Evolutionary conservation across 2,888 invertebrate genomes (phyloP).

Genomic region (Drosophila rubida): DNA sequence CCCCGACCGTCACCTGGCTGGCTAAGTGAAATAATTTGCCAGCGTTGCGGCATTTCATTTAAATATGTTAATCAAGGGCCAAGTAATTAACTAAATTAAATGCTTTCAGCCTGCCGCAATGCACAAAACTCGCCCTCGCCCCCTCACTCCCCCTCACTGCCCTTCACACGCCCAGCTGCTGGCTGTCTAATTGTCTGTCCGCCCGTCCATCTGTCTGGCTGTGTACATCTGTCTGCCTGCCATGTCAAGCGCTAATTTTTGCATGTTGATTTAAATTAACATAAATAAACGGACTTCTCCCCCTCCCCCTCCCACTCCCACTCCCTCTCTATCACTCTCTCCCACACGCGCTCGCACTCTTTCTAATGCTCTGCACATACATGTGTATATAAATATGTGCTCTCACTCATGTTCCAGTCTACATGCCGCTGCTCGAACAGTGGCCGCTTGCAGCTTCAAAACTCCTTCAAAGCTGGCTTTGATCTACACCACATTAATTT

Average conservation of each 20-base stretch:
- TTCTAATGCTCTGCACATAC: not conserved
- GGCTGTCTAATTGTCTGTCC: not conserved
- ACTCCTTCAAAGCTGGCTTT: not conserved
- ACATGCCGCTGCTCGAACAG: not conserved
- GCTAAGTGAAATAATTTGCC: conserved; percentile 53
- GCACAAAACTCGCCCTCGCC: conserved; percentile 10
- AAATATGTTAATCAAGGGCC: conserved; percentile 73
- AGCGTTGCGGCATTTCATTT: conserved; percentile 65
- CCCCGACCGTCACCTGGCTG: not conserved
- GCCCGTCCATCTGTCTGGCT: conserved; percentile 11
- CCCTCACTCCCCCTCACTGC: not conserved
- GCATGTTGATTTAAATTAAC: conserved; percentile 77
- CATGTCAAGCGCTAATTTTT: conserved; percentile 68
- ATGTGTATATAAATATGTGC: not conserved
- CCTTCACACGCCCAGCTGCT: too few species aligned
- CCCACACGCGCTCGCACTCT: too few species aligned
- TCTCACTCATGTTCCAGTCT: not conserved
- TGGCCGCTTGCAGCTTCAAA: not conserved
- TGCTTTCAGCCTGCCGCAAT: conserved; percentile 50
- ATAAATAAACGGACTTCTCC: conserved; percentile 63
- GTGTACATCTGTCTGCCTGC: conserved; percentile 16
- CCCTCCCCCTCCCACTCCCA: too few species aligned
- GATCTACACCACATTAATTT: too few species aligned
- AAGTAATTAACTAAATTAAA: conserved; percentile 79
- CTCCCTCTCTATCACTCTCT: not conserved